phyloP scores from a whole-genome alignment of 2,888 invertebrate species.

The Diadegma fenestrale region DNA sequence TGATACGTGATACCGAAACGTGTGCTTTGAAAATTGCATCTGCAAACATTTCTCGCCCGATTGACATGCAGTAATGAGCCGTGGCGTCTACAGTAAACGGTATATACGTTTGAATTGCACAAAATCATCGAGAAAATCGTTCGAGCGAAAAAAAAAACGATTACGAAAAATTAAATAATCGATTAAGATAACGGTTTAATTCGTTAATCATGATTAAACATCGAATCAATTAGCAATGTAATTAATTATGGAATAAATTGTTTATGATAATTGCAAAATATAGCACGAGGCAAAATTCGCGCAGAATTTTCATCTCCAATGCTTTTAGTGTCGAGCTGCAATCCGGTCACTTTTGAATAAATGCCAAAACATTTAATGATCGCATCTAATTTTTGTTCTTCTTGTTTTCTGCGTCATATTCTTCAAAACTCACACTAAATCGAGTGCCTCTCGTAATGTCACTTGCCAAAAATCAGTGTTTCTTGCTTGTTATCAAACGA shows the following conservation, averaged over 20 bases:
- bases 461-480: neutral
- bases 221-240: neutral
- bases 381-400: neutral
- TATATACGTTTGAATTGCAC: neutral
- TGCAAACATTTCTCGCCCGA: constrained; percentile 9
- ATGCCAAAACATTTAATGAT: neutral
- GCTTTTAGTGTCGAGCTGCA: too few relatives aligned
- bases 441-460: neutral
- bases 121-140: neutral
- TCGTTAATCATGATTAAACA: neutral
- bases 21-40: constrained; percentile 6
- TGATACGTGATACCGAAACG: neutral
- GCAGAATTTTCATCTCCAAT: too few relatives aligned
- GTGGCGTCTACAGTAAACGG: neutral
- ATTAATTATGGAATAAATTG: neutral
- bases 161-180: neutral
- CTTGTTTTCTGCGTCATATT: too few relatives aligned
- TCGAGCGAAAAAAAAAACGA: neutral
- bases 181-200: neutral
- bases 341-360: neutral
- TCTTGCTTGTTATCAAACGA: neutral
- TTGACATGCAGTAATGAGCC: constrained; percentile 3
- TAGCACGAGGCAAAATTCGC: too few relatives aligned
- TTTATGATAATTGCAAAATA: neutral
- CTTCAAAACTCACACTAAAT: too few relatives aligned